These are phyloP conservation scores for Cetonia aurata DNA, from an alignment of 2,888 invertebrate genomes.

Conservation along the genomic window DNA sequence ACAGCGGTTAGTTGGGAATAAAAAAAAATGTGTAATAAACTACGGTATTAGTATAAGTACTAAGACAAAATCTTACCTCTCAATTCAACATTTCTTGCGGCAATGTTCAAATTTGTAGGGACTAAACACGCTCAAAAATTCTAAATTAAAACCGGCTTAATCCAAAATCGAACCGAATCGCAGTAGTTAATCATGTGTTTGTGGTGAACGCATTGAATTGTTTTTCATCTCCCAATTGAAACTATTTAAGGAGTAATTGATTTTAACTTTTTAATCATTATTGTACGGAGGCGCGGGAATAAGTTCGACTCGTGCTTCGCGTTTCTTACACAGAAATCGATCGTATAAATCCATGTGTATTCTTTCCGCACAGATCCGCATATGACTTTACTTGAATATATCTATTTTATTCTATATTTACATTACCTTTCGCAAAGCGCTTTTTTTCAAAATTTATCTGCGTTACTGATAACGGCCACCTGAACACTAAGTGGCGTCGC, in stretches of 20 bases:
- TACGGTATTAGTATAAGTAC: no score
- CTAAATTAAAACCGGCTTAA: slow-evolving; percentile 36
- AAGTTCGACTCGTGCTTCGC: neutral
- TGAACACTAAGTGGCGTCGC: slow-evolving; percentile 33
- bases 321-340: slow-evolving; percentile 9
- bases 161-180: slow-evolving; percentile 25
- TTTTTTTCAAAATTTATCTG: slow-evolving; percentile 24
- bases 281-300: slow-evolving; percentile 1
- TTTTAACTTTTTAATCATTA: slow-evolving; percentile 33
- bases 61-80: slow-evolving; percentile 18
- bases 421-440: slow-evolving; percentile 15
- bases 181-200: slow-evolving; percentile 11
- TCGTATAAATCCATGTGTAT: neutral
- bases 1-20: no score
- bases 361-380: no score
- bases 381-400: no score
- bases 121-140: slow-evolving; percentile 23
- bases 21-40: no score
- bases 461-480: slow-evolving; percentile 5
- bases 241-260: slow-evolving; percentile 28
- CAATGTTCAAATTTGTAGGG: neutral
- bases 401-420: no score
- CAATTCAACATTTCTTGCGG: neutral
- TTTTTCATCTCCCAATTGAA: slow-evolving; percentile 35
- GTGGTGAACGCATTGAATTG: slow-evolving; percentile 21